These are phyloP conservation scores for Salvelinus alpinus DNA, from an alignment of 2,113 vertebrate genomes.

Conservation along the genomic window DNA sequence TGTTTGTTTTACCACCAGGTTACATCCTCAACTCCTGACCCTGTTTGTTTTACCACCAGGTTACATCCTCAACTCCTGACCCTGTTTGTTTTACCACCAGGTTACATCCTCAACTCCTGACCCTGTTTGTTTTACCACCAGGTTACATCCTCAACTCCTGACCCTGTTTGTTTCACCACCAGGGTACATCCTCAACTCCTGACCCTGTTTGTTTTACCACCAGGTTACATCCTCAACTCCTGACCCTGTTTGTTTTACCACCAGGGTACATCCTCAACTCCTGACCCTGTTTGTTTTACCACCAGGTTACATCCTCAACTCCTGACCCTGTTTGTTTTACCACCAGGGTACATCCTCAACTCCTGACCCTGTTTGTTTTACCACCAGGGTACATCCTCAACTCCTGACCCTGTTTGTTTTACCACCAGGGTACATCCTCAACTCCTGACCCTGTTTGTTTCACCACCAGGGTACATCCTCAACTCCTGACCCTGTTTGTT, in stretches of 20 bases:
- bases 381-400: constrained; percentile 77
- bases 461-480: constrained; percentile 78
- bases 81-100: constrained; percentile 77
- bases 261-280: constrained; percentile 80
- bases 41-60: constrained; percentile 77
- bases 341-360: constrained; percentile 78
- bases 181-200: constrained; percentile 82
- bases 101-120: constrained; percentile 79
- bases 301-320: constrained; percentile 79
- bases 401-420: constrained; percentile 78
- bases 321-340: constrained; percentile 77
- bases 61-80: constrained; percentile 79
- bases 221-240: constrained; percentile 80
- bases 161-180: constrained; percentile 72
- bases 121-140: constrained; percentile 75
- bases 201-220: constrained; percentile 73
- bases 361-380: constrained; percentile 78
- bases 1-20: constrained; percentile 77
- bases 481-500: constrained; percentile 79
- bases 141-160: constrained; percentile 80
- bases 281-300: constrained; percentile 77
- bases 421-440: constrained; percentile 78
- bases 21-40: constrained; percentile 79
- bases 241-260: constrained; percentile 50
- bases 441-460: constrained; percentile 78